Base-by-base conservation (phyloP, 2,888 invertebrate genomes). In the Pogonocherus hispidulus region DNA sequence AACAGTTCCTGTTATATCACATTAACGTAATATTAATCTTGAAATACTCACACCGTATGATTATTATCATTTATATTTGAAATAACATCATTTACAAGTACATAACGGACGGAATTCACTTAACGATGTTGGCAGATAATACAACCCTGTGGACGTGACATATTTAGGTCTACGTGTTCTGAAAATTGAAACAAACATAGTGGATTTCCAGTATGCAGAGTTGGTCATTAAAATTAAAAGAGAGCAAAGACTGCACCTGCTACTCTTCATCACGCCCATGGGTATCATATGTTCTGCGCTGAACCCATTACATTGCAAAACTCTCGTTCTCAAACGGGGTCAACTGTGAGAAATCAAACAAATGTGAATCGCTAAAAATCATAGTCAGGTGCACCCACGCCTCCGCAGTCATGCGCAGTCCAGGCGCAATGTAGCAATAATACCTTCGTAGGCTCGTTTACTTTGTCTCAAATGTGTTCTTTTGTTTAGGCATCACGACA, bases 331-430 rank as follows among this genome's bases (percentile, higher is more conserved):
- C 79, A 71, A 82, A 80, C 79, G 81, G 80, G 82, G 82, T 82
- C 82, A 81, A 76, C 80, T 79, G 78, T 78, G 80, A 79, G 82
- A 82, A 83, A 81, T 81, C 83, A 80, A 81, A 81, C 78, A 78
- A 80, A 82, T 77, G 79, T 74, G 78, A 79, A 77, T 77, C 78
- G 79, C 78, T 72, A 76, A 77, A 77, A 76, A 77, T 71, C 67
- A 73, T 73, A 76, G 79, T 81, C 81, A 81, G 70, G 81, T 79
- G 79, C 82, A 82, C 81, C 81, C 81, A 82, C 82, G 78, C 81
- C 65, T 64, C 55, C 60, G 18, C 52, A 49, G 22, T 63, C 63
- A 66, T 70, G 63, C 63, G 69, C 69, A 66, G 49, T n/a, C n/a
- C 5, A 49, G 37, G 20, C 20, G 19, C 22, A 22, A 22, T 56